Percentiles rank a stretch among this genome's conserved stretches.
phyloP scores from a whole-genome alignment of 2,113 vertebrate species.

The Odocoileus virginianus region DNA sequence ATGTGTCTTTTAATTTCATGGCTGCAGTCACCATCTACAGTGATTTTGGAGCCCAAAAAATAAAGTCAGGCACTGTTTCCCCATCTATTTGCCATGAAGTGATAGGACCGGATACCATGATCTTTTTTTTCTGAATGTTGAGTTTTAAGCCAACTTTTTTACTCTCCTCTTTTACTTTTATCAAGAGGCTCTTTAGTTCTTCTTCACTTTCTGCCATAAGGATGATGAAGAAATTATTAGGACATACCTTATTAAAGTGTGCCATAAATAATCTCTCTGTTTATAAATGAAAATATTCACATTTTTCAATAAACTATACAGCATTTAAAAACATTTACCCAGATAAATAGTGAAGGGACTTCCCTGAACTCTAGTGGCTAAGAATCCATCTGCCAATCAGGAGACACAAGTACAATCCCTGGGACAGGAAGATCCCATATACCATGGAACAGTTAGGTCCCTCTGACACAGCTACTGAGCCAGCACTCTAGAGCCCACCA shows the following conservation, averaged over 20 bases:
- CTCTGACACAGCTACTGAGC: background rate
- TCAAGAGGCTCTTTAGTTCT: background rate
- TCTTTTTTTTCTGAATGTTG: background rate
- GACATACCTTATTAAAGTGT: background rate
- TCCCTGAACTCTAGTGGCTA: background rate
- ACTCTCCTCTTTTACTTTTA: background rate
- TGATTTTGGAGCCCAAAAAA: rapidly evolving
- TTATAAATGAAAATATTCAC: background rate
- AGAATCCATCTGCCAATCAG: background rate
- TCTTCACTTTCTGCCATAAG: background rate
- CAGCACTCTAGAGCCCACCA: background rate
- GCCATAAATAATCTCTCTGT: background rate
- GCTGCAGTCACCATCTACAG: background rate
- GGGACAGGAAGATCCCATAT: background rate
- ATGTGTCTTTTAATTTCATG: background rate
- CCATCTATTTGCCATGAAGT: background rate
- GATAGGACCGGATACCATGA: background rate
- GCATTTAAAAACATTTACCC: background rate
- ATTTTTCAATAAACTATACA: background rate
- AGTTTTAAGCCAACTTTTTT: background rate
- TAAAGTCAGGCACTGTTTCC: background rate
- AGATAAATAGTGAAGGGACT: background rate
- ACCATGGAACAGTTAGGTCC: background rate
- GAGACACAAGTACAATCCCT: background rate
- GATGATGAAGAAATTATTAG: background rate